phyloP scores from a whole-genome alignment of 2,797 vertebrate genomes.

The Vipera ursinii region DNA sequence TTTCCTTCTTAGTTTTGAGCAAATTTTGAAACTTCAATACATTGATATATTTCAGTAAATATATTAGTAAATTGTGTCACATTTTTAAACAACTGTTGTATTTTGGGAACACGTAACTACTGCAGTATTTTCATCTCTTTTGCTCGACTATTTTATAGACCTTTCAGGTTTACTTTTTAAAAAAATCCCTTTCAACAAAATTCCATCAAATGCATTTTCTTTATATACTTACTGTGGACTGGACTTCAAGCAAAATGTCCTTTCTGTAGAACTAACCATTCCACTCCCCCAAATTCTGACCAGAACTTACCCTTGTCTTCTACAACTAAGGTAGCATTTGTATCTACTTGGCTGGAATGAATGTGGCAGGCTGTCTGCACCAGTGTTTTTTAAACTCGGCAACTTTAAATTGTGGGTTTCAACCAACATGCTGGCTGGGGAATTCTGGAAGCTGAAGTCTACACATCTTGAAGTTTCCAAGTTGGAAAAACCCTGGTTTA shows the following conservation, averaged over 20 bases:
- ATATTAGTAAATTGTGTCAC: neutral
- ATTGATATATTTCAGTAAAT: neutral
- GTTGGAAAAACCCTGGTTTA: neutral
- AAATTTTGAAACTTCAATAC: neutral
- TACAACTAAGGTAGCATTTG: neutral
- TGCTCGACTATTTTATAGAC: conserved; percentile 28
- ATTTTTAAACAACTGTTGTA: neutral
- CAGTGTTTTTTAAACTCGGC: neutral
- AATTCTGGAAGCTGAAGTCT: neutral
- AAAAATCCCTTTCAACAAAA: neutral
- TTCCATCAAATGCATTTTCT: neutral
- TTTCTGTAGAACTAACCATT: neutral
- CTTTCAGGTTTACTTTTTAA: conserved; percentile 19
- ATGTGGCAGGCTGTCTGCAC: neutral
- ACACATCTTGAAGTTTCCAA: neutral
- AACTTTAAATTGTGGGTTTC: neutral
- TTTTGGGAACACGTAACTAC: conserved; percentile 9
- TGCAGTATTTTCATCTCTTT: conserved; percentile 1
- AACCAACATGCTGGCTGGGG: neutral
- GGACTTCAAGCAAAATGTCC: neutral
- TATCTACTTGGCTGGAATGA: neutral
- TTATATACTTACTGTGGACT: neutral
- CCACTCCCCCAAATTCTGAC: neutral
- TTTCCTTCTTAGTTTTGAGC: neutral
- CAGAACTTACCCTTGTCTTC: neutral